Evolutionary conservation across 30 jellyfish, hydroid and myxozoan species (phyloP).

Genomic region (Pelagia noctiluca): DNA sequence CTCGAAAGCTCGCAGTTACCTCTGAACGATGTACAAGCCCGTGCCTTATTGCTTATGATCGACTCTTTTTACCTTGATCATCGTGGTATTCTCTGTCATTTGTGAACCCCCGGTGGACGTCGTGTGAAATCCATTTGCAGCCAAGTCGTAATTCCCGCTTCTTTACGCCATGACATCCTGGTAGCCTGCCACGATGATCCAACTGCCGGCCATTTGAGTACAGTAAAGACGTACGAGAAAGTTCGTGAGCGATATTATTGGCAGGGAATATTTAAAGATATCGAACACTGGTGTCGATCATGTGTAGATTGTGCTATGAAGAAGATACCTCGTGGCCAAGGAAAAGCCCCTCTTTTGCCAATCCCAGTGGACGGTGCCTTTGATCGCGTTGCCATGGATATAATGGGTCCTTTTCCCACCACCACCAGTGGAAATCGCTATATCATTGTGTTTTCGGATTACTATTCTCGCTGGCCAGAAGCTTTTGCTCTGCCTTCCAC

Average conservation of each 20-base stretch:
- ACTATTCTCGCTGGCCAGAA: no score
- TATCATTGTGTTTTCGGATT: no score
- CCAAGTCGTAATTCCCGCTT: slow-evolving; percentile 51
- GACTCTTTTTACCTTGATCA: slow-evolving; percentile 20
- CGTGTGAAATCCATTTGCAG: neutral
- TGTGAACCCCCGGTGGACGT: slow-evolving; percentile 36
- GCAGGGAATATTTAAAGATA: slow-evolving; percentile 54
- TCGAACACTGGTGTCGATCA: slow-evolving; percentile 67
- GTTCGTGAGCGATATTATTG: slow-evolving; percentile 39
- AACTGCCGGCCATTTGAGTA: slow-evolving; percentile 54
- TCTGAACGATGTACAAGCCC: neutral
- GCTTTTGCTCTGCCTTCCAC: no score
- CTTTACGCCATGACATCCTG: slow-evolving; percentile 32
- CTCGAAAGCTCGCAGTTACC: neutral
- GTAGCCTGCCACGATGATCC: slow-evolving; percentile 61
- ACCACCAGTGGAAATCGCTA: no score
- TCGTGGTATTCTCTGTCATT: slow-evolving; percentile 25
- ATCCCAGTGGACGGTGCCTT: slow-evolving; percentile 48
- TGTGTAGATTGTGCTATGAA: slow-evolving; percentile 73
- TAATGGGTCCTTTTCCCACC: slow-evolving; percentile 54
- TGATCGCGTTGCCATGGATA: slow-evolving; percentile 55
- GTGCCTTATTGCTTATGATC: neutral
- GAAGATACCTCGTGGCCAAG: slow-evolving; percentile 35
- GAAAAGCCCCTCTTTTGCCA: slow-evolving; percentile 39
- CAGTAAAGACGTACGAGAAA: slow-evolving; percentile 48